phyloP scores from a whole-genome alignment of 2,888 invertebrate species.

The Aleiodes alternator region DNA sequence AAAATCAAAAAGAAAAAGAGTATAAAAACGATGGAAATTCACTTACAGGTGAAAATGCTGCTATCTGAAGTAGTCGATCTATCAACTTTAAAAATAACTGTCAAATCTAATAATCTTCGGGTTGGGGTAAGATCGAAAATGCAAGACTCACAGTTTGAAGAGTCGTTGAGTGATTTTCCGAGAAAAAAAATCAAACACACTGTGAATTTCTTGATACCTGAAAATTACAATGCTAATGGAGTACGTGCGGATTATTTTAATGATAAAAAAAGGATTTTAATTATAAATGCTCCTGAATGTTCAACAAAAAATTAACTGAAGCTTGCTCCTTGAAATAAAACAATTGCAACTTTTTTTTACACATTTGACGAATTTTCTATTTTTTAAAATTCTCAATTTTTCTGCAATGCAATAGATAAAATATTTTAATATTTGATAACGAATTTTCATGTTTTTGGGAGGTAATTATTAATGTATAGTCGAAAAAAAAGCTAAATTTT shows the following conservation, averaged over 20 bases:
- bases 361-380: background rate
- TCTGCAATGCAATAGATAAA: too few species aligned
- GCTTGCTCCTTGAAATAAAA: too few species aligned
- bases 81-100: constrained; percentile 62
- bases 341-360: background rate
- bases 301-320: background rate
- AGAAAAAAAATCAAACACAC: constrained; percentile 55
- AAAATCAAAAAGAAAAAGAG: background rate
- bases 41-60: constrained; percentile 56
- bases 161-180: constrained; percentile 47
- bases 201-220: constrained; percentile 62
- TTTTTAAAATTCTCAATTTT: constrained; percentile 34
- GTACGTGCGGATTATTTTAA: constrained; percentile 60
- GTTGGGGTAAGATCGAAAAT: constrained; percentile 55
- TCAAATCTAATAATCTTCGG: constrained; percentile 62
- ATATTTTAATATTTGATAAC: too few species aligned
- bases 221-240: constrained; percentile 58
- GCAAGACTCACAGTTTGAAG: constrained; percentile 52
- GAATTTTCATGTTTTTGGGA: too few species aligned
- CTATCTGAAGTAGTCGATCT: constrained; percentile 61
- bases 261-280: constrained; percentile 41
- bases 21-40: background rate
- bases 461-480: too few species aligned
- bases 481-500: too few species aligned
- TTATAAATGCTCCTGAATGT: constrained; percentile 9